Evolutionary conservation across 2,113 vertebrate genomes (phyloP).

Genomic region (Rousettus leschenaultii): DNA sequence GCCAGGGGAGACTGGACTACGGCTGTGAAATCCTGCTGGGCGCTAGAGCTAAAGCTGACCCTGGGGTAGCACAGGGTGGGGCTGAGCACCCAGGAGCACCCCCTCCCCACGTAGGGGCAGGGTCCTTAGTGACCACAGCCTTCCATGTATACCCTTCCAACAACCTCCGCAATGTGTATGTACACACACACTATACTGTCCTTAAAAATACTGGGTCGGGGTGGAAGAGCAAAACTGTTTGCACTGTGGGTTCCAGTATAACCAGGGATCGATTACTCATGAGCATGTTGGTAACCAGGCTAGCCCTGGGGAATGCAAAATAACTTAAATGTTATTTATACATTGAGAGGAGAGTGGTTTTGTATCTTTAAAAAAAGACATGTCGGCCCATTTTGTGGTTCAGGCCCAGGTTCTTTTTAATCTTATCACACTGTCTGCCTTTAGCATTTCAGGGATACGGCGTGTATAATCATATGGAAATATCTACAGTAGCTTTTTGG

Average conservation of each 20-base stretch:
- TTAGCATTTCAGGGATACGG: background rate
- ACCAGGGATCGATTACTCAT: background rate
- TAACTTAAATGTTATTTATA: background rate
- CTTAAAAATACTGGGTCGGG: background rate
- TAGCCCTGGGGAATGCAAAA: background rate
- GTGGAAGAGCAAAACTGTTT: background rate
- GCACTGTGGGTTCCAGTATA: background rate
- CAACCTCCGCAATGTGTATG: background rate
- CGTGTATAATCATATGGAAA: background rate
- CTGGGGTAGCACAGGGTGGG: background rate
- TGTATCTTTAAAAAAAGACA: background rate
- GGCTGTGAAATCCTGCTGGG: too few species aligned
- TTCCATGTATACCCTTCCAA: background rate
- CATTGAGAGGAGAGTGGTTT: background rate
- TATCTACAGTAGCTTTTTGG: background rate
- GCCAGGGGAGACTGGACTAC: too few species aligned
- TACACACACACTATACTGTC: fast-evolving
- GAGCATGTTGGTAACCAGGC: background rate
- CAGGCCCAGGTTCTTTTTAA: background rate
- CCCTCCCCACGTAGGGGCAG: background rate
- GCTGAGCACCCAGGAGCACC: background rate
- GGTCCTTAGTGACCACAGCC: background rate
- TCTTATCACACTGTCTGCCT: background rate
- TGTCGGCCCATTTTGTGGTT: background rate
- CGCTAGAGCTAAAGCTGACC: background rate